Percentiles rank a stretch among this genome's conserved stretches.
Conservation (phyloP, 2,113 vertebrate species). For the Cephalopterus ornatus region DNA sequence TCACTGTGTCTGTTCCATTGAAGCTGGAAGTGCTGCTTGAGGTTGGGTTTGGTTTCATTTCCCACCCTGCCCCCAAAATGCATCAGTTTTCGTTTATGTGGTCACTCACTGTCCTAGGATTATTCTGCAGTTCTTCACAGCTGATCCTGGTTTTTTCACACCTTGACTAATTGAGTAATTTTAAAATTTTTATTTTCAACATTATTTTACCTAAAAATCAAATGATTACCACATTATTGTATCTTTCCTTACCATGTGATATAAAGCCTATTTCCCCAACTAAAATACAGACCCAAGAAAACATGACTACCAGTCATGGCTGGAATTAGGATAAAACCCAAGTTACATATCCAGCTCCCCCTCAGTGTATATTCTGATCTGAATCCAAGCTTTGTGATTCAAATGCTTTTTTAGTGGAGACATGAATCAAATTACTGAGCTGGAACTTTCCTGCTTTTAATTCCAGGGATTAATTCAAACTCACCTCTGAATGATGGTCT, state of each 20-base stretch:
- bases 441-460: background rate
- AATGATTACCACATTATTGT: background rate
- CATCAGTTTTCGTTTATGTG: background rate
- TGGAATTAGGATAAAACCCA: background rate
- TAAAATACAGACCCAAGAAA: background rate
- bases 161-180: background rate
- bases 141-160: background rate
- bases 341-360: background rate
- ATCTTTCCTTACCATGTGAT: background rate
- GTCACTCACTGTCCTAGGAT: background rate
- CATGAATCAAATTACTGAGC: background rate
- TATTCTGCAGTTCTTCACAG: background rate
- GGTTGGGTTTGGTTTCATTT: background rate
- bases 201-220: background rate
- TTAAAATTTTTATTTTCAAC: background rate
- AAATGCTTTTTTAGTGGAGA: background rate
- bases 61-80: background rate
- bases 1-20: background rate
- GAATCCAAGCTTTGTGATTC: background rate
- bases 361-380: background rate
- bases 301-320: too few species aligned
- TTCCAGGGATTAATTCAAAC: background rate
- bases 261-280: background rate
- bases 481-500: background rate
- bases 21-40: background rate